Evolutionary conservation across 2,888 invertebrate genomes (phyloP), one percentile per base, ranked within the genome.

Genomic region (Lasioglossum lativentre): DNA sequence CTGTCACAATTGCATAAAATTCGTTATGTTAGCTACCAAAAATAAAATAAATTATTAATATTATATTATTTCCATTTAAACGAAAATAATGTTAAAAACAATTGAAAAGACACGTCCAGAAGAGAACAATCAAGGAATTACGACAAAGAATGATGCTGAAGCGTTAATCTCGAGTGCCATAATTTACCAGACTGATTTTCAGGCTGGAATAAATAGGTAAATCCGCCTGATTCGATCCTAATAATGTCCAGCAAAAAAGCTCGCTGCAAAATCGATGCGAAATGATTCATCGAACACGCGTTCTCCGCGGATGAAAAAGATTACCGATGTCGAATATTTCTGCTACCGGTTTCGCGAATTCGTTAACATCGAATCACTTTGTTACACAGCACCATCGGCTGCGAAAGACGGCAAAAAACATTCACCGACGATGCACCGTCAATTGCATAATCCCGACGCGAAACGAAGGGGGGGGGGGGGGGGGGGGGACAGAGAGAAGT

Each of bases 361-460:
- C 10, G 68, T 77, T 47, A 68, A 47, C 38, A 10, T 70, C 52
- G 40, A 78, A 56, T 71, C 70, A 34, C 27, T 47, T 47, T 70
- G 38, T 63, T 66, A 30, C 77, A 8, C 16, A 40, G 47, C 30
- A 70, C 70, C 23, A 23, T 42, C 70, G 23, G 23, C 52, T 5
- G 40, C 23, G 8, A 38, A 40, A 38, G n/a, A 38, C 34, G 27
- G 27, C 27, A 56, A 78, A 71, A 78, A 71, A 71, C 19, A 27
- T 52, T 19, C 38, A 4, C 19, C 27, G 16, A 19, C 16, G 19
- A 8, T 30, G 30, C 45, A 40, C 16, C 70, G 52, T 23, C 40
- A 70, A 52, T 71, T 68, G 52, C 40, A 30, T 71, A 71, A 78
- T 71, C 70, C 52, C 19, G 27, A 70, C 23, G 27, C 77, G 68